Base-by-base conservation (phyloP, 2,113 vertebrate genomes). In the Strix aluco region DNA sequence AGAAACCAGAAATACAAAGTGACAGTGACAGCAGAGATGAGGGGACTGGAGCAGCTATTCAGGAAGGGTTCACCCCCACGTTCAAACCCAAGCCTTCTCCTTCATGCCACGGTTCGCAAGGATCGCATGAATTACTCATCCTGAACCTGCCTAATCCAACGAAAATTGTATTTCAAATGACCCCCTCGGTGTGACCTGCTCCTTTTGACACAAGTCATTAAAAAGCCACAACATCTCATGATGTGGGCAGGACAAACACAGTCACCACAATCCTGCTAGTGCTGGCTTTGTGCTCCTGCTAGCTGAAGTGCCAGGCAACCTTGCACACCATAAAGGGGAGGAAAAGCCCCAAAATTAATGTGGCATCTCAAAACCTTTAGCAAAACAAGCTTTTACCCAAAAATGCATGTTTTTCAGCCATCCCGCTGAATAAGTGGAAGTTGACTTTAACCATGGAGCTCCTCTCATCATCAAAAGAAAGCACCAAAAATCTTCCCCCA, bases 231-330 rank as follows among this genome's bases (percentile, higher is more conserved):
- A n/a, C 13, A 4, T 23, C 17, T 57, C 8, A 0, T 1, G 19
- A 26, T 0, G 3, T 3, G 11, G 55, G 38, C 46, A 66, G 54
- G 49, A 70, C 13, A 29, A 15, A 10, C 2, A 0, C 15, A 2
- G 16, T 1, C 13, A n/a, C 8, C 44, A 14, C 18, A 4, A n/a
- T 5, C 22, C 47, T 25, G 36, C 23, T 3, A 2, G 2, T 0
- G 0, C 52, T 10, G 47, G 20, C 4, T n/a, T 15, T 40, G 70
- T n/a, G n/a, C n/a, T 57, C 62, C 65, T 0, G 0, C 11, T 2
- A 25, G 22, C 34, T 1, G 2, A 27, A 42, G 32, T 4, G 0
- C 30, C 72, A 27, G 54, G 52, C 0, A 4, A 18, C 7, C 26
- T 4, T 4, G 7, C 30, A 10, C 18, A 3, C 42, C 5, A 0